Evolutionary conservation across 1,140 invertebrate species (phyloP).

Genomic region (Planococcus citri): DNA sequence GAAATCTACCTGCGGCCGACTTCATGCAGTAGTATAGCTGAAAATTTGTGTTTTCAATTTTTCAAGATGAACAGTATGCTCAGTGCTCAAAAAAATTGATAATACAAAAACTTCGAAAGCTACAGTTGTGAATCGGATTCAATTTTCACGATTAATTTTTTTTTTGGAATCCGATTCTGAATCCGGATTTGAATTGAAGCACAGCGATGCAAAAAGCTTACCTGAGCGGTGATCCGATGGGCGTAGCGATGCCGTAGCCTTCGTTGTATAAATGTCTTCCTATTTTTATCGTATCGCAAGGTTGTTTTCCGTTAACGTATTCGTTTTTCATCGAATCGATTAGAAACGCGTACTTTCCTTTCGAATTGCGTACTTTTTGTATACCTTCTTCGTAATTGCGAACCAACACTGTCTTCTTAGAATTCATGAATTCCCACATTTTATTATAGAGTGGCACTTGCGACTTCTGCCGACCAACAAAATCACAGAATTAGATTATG

Average conservation of each 20-base stretch:
- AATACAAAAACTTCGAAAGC: too few species aligned
- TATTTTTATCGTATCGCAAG: slow-evolving; percentile 93
- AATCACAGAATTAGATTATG: neutral
- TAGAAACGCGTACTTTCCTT: slow-evolving; percentile 87
- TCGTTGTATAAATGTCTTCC: slow-evolving; percentile 83
- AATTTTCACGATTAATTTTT: too few species aligned
- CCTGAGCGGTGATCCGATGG: slow-evolving; percentile 78
- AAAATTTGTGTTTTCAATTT: too few species aligned
- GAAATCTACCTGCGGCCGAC: too few species aligned
- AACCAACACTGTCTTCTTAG: slow-evolving; percentile 68
- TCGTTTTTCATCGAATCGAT: slow-evolving; percentile 91
- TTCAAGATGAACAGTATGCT: too few species aligned
- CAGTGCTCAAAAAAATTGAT: too few species aligned
- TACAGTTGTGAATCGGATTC: too few species aligned
- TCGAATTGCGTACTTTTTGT: slow-evolving; percentile 60
- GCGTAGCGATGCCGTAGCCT: slow-evolving; percentile 86
- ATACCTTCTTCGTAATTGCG: slow-evolving; percentile 74
- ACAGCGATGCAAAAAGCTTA: slow-evolving; percentile 37
- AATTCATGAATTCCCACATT: slow-evolving; percentile 95
- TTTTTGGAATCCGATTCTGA: too few species aligned
- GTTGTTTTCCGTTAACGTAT: slow-evolving; percentile 81
- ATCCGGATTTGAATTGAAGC: too few species aligned
- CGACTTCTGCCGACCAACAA: slow-evolving; percentile 54
- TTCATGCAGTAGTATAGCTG: too few species aligned
- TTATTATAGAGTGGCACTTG: slow-evolving; percentile 78